A percentile compares a stretch with the other conserved stretches of the same genome.
Evolutionary conservation across 2,888 invertebrate genomes (phyloP).

Genomic region (Ichneumon xanthorius): DNA sequence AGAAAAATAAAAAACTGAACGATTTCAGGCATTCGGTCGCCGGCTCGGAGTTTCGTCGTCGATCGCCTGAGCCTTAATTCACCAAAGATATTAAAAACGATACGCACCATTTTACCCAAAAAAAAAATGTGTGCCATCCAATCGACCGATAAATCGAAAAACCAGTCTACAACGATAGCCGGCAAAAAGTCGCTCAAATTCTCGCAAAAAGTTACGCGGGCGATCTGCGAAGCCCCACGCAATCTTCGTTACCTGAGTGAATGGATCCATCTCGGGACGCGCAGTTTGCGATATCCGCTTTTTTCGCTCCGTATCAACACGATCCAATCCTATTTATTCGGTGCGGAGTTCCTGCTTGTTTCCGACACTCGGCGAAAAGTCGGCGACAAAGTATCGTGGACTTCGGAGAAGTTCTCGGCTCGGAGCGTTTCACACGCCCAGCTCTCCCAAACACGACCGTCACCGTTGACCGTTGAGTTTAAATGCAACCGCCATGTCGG

Average conservation of each 20-base stretch:
- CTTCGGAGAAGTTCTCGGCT: neutral
- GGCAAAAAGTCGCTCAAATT: neutral
- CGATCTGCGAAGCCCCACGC: neutral
- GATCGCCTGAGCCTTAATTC: neutral
- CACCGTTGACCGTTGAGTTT: constrained; percentile 80
- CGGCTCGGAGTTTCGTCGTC: no score
- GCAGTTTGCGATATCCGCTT: constrained; percentile 1
- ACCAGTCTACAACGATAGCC: neutral
- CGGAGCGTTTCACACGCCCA: constrained; percentile 14
- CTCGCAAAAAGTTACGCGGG: neutral
- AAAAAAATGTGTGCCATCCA: neutral
- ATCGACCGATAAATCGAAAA: neutral
- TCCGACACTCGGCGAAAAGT: neutral
- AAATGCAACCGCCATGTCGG: constrained; percentile 77
- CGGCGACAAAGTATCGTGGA: neutral
- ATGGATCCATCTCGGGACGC: constrained; percentile 87
- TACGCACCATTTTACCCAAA: neutral
- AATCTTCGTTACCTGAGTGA: constrained; percentile 87
- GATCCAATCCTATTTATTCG: neutral
- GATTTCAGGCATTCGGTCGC: no score
- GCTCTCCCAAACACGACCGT: constrained; percentile 46
- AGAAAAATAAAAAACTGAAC: no score
- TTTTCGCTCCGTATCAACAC: neutral
- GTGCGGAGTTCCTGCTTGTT: constrained; percentile 17
- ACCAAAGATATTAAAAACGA: neutral